Evolutionary conservation across 2,113 vertebrate species (phyloP), one percentile per base, ranked within the genome.

Genomic region (Rhinichthys klamathensis): DNA sequence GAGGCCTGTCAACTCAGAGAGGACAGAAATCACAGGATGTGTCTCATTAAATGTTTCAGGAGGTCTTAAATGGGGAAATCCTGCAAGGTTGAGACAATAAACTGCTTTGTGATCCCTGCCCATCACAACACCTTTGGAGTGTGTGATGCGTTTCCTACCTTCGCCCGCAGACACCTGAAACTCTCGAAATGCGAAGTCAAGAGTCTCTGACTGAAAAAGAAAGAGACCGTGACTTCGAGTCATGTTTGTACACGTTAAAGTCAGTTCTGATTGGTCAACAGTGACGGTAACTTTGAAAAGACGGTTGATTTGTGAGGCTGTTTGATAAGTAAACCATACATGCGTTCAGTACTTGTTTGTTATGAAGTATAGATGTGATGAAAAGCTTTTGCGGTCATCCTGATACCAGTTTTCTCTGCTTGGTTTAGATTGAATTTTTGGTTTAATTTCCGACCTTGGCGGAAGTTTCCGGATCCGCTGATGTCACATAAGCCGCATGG

Each of bases 81-180:
- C 18, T 25, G 32, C 15, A 74, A 67, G 46, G 75, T 84, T 77
- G 23, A 84, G 77, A 79, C 44, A 54, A 32, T 80, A 72, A 80
- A 75, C 69, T 75, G n/a, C n/a, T 85, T 80, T 76, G 44, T 78
- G 85, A 78, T 79, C 82, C 76, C n/a, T 69, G 69, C 18, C 63
- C 69, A 38, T 72, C 23, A 51, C 30, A 10, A 6, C 46, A 74
- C 15, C 23, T 38, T 72, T 65, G 44, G 44, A 35, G 30, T 23
- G 81, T 35, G 81, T 60, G 60, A n/a, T 72, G 35, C 18, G 21
- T 27, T 80, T 46, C 5, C 6, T 84, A 65, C 16, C 46, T 84
- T 65, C 2, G 21, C 77, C 69, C 65, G 75, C 44, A 84, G 41
- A 87, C 74, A 41, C 69, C 38, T 44, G 56, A 30, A 79, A 67